Conservation (phyloP, 2,113 vertebrate genomes). For the Amia ocellicauda region DNA sequence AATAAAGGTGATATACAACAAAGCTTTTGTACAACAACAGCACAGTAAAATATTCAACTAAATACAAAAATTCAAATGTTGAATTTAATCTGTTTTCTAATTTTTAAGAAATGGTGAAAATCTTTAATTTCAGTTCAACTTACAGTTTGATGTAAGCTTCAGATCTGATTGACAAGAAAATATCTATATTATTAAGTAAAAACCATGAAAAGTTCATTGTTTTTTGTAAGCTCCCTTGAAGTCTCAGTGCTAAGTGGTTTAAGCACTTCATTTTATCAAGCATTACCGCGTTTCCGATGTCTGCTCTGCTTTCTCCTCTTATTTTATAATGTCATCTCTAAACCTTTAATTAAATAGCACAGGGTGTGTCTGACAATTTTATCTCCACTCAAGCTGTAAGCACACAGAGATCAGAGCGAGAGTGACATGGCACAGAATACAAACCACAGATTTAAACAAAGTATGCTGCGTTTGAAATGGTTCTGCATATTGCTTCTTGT, state of each 20-base stretch:
- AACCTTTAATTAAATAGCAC: conserved; percentile 56
- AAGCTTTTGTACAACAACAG: too few species aligned
- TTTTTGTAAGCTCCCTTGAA: conserved; percentile 18
- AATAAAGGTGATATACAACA: too few species aligned
- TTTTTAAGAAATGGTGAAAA: too few species aligned
- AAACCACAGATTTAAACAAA: conserved; percentile 41
- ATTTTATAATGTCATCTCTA: conserved; percentile 50
- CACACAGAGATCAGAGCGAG: conserved; percentile 46
- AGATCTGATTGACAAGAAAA: conserved; percentile 6
- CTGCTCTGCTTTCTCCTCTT: conserved; percentile 32
- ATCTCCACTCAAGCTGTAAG: conserved; percentile 46
- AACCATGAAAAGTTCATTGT: background rate
- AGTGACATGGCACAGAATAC: conserved; percentile 36
- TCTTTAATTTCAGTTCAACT: too few species aligned
- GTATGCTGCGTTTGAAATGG: conserved; percentile 7
- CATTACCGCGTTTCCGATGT: conserved; percentile 26
- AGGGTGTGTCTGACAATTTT: conserved; percentile 50
- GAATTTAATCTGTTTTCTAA: too few species aligned
- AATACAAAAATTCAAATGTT: too few species aligned
- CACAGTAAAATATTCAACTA: too few species aligned
- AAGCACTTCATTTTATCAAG: conserved; percentile 44
- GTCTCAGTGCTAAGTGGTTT: conserved; percentile 41
- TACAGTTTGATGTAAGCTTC: background rate
- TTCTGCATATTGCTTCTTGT: conserved; percentile 5
- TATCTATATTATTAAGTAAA: too few species aligned